Percentiles rank a stretch among this genome's conserved stretches.
These are phyloP conservation scores for Microvelia longipes DNA, from an alignment of 1,140 invertebrate species.

Conservation along the genomic window DNA sequence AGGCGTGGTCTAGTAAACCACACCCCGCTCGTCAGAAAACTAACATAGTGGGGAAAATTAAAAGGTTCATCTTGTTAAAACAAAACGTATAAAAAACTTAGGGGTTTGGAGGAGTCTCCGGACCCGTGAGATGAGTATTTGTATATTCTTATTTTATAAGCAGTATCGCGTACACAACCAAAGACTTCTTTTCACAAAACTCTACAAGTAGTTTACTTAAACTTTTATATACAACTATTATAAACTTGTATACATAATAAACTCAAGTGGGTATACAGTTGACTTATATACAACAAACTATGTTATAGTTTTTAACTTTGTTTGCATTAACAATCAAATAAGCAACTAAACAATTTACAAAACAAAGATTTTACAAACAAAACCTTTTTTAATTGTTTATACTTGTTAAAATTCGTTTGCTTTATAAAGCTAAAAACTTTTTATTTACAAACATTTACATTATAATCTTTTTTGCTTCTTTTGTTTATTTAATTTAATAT, in stretches of 20 bases:
- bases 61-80: no score
- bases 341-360: neutral
- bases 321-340: neutral
- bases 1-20: no score
- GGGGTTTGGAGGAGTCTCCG: no score
- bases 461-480: neutral
- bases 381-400: neutral
- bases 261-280: neutral
- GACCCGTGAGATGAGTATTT: no score
- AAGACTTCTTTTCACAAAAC: neutral
- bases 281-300: neutral
- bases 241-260: neutral
- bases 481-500: neutral
- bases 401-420: neutral
- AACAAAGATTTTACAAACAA: neutral
- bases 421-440: neutral
- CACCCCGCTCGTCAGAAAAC: no score
- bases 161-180: neutral
- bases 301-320: neutral
- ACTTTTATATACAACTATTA: neutral
- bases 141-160: no score
- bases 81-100: no score
- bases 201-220: neutral
- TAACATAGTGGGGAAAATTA: no score
- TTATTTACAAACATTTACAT: conserved; percentile 11